phyloP scores from a whole-genome alignment of 2,888 invertebrate species.

The Temnothorax unifasciatus region DNA sequence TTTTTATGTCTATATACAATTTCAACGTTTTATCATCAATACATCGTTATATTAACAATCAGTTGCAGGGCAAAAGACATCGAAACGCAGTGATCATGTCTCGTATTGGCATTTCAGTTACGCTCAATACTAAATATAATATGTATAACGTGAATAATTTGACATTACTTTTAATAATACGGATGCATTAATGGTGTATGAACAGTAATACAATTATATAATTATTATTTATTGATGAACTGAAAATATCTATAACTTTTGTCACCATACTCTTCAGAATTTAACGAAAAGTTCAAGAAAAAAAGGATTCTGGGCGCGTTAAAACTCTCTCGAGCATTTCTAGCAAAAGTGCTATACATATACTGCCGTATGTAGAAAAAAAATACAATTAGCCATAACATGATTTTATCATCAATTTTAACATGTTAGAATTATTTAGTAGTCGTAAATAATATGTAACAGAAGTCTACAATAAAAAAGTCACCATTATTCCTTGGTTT shows the following conservation, averaged over 20 bases:
- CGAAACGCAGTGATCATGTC: not conserved
- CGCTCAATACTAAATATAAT: not conserved
- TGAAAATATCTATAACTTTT: not conserved
- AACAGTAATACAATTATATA: constrained; percentile 18
- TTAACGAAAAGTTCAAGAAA: not conserved
- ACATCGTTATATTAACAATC: constrained; percentile 34
- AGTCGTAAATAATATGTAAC: too few species aligned
- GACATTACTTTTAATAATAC: not conserved
- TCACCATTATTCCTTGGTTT: too few species aligned
- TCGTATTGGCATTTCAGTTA: not conserved
- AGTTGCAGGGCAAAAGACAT: constrained; percentile 2
- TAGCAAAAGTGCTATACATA: not conserved
- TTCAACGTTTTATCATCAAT: constrained; percentile 25
- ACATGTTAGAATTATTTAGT: too few species aligned
- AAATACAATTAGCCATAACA: not conserved
- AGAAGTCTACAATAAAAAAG: too few species aligned
- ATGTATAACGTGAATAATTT: constrained; percentile 7
- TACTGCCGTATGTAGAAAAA: not conserved
- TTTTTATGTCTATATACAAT: constrained; percentile 30
- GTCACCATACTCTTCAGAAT: not conserved
- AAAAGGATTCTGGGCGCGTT: not conserved
- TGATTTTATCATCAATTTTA: too few species aligned
- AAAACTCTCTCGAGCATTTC: not conserved
- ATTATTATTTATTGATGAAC: constrained; percentile 15
- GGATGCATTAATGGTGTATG: not conserved